Evolutionary conservation across 2,113 vertebrate genomes (phyloP).

Genomic region (Anseranas semipalmata): DNA sequence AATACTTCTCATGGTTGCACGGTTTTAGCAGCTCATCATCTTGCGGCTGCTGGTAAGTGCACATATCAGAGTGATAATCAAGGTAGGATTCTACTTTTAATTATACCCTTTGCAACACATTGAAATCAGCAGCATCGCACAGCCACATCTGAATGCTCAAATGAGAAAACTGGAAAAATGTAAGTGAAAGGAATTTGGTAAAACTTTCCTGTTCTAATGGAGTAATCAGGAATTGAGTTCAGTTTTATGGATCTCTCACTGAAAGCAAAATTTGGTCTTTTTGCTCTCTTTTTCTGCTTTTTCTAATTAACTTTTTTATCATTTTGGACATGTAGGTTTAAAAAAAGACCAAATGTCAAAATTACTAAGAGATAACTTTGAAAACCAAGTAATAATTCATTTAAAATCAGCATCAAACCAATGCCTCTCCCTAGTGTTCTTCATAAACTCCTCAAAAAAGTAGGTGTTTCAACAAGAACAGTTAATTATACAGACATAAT

Average conservation of each 20-base stretch:
- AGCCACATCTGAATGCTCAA: background rate
- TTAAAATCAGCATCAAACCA: constrained; percentile 40
- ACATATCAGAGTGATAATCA: background rate
- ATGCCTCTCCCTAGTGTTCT: constrained; percentile 1
- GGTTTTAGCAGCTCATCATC: constrained; percentile 25
- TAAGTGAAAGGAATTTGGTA: background rate
- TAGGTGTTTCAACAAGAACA: constrained; percentile 26
- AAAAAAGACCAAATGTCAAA: constrained; percentile 7
- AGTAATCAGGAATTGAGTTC: background rate
- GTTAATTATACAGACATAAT: constrained; percentile 48
- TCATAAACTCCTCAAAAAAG: constrained; percentile 31
- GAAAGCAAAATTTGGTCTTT: background rate
- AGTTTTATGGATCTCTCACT: background rate
- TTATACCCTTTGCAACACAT: background rate
- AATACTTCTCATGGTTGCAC: background rate
- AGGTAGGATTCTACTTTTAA: constrained; percentile 53
- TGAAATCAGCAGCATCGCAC: background rate
- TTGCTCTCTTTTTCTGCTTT: constrained; percentile 4
- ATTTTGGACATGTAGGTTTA: background rate
- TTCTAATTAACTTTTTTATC: constrained; percentile 13
- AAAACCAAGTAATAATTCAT: constrained; percentile 29
- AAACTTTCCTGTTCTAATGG: background rate
- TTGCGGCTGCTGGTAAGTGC: background rate
- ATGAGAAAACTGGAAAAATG: background rate
- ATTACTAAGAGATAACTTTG: background rate